These are phyloP conservation scores for Eclectus roratus DNA, from an alignment of 2,113 vertebrate species.

Conservation along the genomic window DNA sequence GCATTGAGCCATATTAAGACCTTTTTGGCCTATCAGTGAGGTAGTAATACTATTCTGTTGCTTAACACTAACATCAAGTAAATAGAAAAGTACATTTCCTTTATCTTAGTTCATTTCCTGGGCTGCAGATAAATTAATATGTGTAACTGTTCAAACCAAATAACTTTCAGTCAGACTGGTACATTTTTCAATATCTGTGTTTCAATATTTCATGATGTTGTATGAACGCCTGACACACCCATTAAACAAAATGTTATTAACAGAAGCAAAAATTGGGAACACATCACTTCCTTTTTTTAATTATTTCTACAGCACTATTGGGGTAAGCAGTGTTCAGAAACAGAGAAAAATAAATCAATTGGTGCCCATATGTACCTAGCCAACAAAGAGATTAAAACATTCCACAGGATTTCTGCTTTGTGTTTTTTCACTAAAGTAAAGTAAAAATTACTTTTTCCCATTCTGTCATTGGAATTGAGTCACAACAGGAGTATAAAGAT, in stretches of 20 bases:
- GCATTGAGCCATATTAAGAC: neutral
- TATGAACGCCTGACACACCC: neutral
- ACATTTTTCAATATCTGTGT: constrained; percentile 38
- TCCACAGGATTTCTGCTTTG: neutral
- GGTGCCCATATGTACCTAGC: neutral
- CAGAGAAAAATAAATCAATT: neutral
- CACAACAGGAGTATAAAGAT: neutral
- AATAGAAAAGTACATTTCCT: constrained; percentile 24
- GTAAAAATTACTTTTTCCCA: neutral
- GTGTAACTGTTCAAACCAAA: constrained; percentile 31
- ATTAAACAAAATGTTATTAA: constrained; percentile 45
- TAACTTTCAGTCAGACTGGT: neutral
- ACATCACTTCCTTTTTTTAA: constrained; percentile 6
- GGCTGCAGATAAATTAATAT: constrained; percentile 28
- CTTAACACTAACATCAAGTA: constrained; percentile 29
- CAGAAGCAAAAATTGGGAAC: constrained; percentile 13
- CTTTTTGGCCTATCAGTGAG: constrained; percentile 32
- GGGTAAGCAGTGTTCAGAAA: neutral
- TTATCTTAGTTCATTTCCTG: neutral
- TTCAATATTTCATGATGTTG: constrained; percentile 38
- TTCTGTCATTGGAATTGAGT: neutral
- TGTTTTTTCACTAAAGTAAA: neutral
- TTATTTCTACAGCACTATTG: neutral
- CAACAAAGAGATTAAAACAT: neutral
- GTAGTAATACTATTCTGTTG: constrained; percentile 16